Percentiles rank a stretch among this genome's conserved stretches.
These are phyloP conservation scores for Harpalus rubripes DNA, from an alignment of 2,888 invertebrate genomes.

Conservation along the genomic window DNA sequence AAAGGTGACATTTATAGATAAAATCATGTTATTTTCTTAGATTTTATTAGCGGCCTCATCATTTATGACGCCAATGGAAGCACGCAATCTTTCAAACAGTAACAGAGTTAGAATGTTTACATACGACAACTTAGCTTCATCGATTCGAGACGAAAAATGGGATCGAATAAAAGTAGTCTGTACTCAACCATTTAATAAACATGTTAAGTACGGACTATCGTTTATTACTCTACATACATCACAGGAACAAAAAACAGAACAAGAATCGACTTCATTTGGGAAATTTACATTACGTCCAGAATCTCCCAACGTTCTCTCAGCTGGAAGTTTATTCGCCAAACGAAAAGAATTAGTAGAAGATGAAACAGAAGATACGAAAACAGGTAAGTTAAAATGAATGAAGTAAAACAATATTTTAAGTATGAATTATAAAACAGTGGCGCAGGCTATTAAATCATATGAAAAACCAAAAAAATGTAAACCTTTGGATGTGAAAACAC, in stretches of 20 bases:
- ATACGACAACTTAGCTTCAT: slow-evolving; percentile 80
- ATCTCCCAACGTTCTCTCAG: slow-evolving; percentile 80
- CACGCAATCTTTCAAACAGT: slow-evolving; percentile 82
- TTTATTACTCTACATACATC: slow-evolving; percentile 85
- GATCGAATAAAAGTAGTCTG: slow-evolving; percentile 90
- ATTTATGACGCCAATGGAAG: slow-evolving; percentile 88
- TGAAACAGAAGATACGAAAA: slow-evolving; percentile 56
- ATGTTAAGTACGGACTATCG: slow-evolving; percentile 88
- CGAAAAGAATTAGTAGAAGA: slow-evolving; percentile 76
- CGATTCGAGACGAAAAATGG: slow-evolving; percentile 84
- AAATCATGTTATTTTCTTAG: slow-evolving; percentile 75
- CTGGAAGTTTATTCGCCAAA: slow-evolving; percentile 84
- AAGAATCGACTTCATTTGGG: slow-evolving; percentile 74
- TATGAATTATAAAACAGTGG: slow-evolving; percentile 75
- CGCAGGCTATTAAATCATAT: slow-evolving; percentile 79
- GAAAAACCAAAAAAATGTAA: slow-evolving; percentile 55
- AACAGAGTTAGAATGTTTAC: slow-evolving; percentile 88
- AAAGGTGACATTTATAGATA: too few relatives aligned
- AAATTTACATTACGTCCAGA: slow-evolving; percentile 79
- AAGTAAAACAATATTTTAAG: slow-evolving; percentile 72
- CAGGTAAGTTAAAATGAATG: slow-evolving; percentile 32
- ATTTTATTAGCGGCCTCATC: slow-evolving; percentile 88
- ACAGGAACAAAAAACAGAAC: slow-evolving; percentile 67
- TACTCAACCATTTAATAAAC: slow-evolving; percentile 92
- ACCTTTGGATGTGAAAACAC: slow-evolving; percentile 72